Evolutionary conservation across 2,113 vertebrate species (phyloP), one percentile per base, ranked within the genome.

Genomic region (Asarcornis scutulata): DNA sequence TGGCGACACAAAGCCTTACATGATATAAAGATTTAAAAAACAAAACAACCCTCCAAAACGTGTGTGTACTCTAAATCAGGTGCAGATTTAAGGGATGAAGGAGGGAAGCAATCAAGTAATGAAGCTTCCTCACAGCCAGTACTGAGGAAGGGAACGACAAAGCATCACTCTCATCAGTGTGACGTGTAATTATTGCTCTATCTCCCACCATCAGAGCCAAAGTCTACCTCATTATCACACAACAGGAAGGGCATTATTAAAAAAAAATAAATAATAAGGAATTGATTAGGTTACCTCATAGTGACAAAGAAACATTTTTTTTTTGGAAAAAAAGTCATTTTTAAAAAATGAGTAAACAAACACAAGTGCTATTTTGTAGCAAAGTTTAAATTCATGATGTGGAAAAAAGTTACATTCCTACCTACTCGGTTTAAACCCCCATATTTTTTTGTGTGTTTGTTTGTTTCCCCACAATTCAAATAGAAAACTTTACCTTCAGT

Each of bases 401-500:
- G 76, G 46, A 63, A 84, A 46, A 78, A 80, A 1, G 0, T 42
- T 26, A 68, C 25, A 60, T 52, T 82, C 2, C 1, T 17, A 64
- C 23, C 13, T 23, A 52, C 0, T 4, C 9, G 73, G 9, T 32
- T 73, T 42, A 92, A 81, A 3, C 2, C 4, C 14, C 6, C 15
- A 11, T 36, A 42, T 9, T 22, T 66, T 64, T 40, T 64, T 8
- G 7, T 22, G 60, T 64, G 7, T 38, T 63, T 22, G 40, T 64
- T 64, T 64, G 29, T 64, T 8, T 36, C 36, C 25, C 26, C 53
- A 69, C 12, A 73, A 27, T 2, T 69, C 20, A 53, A 87, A 67
- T 2, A 46, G 46, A 92, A 91, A 69, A 18, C 16, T 60, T 96
- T 96, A 98, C 98, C 97, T 98, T 96, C 97, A 10, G 67, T 80